Evolutionary conservation across 2,888 invertebrate genomes (phyloP), one percentile per base, ranked within the genome.

Genomic region (Lycocerus yunnanus): DNA sequence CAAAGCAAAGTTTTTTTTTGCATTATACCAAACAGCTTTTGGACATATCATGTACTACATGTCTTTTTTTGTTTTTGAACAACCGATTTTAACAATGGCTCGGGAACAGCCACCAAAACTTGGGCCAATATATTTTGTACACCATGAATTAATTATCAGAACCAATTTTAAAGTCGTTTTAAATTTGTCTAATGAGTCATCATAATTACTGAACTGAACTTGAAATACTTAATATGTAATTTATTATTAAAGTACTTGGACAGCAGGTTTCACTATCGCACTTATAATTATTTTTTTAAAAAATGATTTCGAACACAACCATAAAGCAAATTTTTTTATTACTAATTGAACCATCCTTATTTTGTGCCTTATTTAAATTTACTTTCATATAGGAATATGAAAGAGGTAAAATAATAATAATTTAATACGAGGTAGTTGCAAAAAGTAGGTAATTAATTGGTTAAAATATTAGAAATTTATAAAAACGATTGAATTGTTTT

Each of bases 321-420:
- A 43, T 43, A 43, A n/a, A 43, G 43, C 43, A 15, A 63, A 18
- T 18, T 18, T 63, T 70, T 61, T 61, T 16, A 65, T 72, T 65
- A 20, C 43, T 15, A 75, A 69, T 71, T 67, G 72, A 69, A 72
- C 75, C 72, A 75, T 75, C 75, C 75, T 72, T 75, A 72, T 75
- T 75, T 75, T 68, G 75, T 75, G 75, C 75, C 75, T 75, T 75
- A 75, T 20, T 63, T 63, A n/a, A 20, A 43, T 20, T 18, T 63
- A 18, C 16, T 63, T 63, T 63, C 61, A 18, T 18, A 18, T 18
- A 61, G 16, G 61, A 61, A 61, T 60, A 63, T 18, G 15, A n/a
- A 15, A 18, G 61, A 63, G 61, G 61, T 20, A n/a, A 63, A 63
- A 13, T 27, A 27, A 27, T 27, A n/a, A 27, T 27, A 43, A 43